Evolutionary conservation across 2,113 vertebrate species (phyloP).

Genomic region (Planiliza haematocheilus): DNA sequence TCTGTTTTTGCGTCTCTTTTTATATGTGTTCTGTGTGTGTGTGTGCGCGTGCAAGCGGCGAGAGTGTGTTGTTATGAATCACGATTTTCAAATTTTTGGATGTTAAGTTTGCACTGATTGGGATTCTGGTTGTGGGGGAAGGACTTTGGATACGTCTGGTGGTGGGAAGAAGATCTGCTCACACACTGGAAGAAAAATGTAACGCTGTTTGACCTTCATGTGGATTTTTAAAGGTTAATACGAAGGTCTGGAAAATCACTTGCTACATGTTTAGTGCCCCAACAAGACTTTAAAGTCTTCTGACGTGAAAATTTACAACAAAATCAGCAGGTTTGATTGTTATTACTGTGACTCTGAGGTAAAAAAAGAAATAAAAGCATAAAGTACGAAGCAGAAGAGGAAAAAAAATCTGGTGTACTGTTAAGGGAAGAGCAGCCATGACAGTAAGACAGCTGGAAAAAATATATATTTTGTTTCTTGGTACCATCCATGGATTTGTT

Average conservation of each 20-base stretch:
- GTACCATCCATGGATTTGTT: constrained; percentile 16
- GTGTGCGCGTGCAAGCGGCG: constrained; percentile 29
- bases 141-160: constrained; percentile 14
- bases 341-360: constrained; percentile 39
- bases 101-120: constrained; percentile 65
- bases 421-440: constrained; percentile 20
- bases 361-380: constrained; percentile 2
- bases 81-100: not conserved
- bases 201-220: no score
- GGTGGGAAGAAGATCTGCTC: not conserved
- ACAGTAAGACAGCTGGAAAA: not conserved
- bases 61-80: constrained; percentile 52
- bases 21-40: not conserved
- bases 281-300: not conserved
- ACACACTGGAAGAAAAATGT: not conserved
- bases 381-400: not conserved
- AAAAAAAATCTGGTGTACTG: not conserved
- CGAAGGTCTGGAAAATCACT: not conserved
- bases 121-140: constrained; percentile 43
- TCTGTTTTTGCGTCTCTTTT: constrained; percentile 14
- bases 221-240: not conserved
- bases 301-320: not conserved
- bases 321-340: constrained; percentile 9
- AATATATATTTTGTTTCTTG: constrained; percentile 10
- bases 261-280: not conserved